A percentile compares a stretch with the other conserved stretches of the same genome.
These are phyloP conservation scores for Drosophila putrida DNA, from an alignment of 2,888 invertebrate species.

Conservation along the genomic window DNA sequence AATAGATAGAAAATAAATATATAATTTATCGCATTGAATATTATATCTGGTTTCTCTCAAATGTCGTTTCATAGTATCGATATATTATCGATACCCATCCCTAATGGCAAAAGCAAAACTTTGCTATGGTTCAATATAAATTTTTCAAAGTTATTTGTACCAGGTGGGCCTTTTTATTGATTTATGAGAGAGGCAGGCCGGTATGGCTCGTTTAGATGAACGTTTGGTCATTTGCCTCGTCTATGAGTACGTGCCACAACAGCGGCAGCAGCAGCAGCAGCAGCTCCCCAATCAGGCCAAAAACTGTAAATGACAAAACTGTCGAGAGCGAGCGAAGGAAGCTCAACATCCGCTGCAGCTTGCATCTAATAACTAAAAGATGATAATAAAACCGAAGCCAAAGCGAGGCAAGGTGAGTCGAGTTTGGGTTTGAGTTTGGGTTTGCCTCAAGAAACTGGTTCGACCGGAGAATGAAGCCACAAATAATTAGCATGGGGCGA, in stretches of 20 bases:
- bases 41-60: too few species aligned
- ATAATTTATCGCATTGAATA: too few species aligned
- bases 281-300: conserved; percentile 47
- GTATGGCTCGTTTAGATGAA: neutral
- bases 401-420: neutral
- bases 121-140: conserved; percentile 62
- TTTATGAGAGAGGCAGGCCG: conserved; percentile 59
- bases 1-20: too few species aligned
- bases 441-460: conserved; percentile 60
- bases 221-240: conserved; percentile 29
- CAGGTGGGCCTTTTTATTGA: conserved; percentile 75
- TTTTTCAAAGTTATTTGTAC: conserved; percentile 73
- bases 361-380: conserved; percentile 78
- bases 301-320: conserved; percentile 79
- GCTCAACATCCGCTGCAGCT: conserved; percentile 75
- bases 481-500: conserved; percentile 69
- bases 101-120: conserved; percentile 14
- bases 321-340: conserved; percentile 56
- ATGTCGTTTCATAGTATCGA: too few species aligned
- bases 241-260: conserved; percentile 20
- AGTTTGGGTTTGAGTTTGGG: neutral
- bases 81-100: too few species aligned
- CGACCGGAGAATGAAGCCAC: conserved; percentile 28
- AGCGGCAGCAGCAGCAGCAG: neutral
- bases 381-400: conserved; percentile 64